Base-by-base conservation (phyloP, 2,888 invertebrate species). In the Germaria angustata region DNA sequence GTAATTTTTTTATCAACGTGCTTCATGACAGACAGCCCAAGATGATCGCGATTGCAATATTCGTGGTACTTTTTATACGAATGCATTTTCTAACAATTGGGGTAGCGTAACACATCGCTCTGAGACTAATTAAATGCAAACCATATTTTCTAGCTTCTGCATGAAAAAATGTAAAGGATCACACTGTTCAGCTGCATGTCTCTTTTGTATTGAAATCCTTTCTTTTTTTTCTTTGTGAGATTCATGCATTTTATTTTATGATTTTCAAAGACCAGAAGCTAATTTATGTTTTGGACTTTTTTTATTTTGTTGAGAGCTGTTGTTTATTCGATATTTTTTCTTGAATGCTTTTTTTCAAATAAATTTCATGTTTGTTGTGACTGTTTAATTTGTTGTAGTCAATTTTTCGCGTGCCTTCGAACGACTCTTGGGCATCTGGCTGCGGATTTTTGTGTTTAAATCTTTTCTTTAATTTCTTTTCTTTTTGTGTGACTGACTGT, bases 261-360 rank as follows among this genome's bases (percentile, higher is more conserved):
- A 87, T 87, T 88, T 87, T 86, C 88, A 87, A 89, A 89, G 88
- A 89, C 89, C 89, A 89, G 89, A 86, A 89, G 89, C 90, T 87
- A 89, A 89, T 89, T 89, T 89, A 87, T 88, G 88, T 86, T 86
- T 80, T 79, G 41, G 36, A 24, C 61, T 32, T 13, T 20, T n/a
- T 8, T 22, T 46, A 15, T 20, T 44, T 75, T 65, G 44, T 65
- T 63, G 32, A 86, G 85, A 85, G 86, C 36, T 85, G 84, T 84
- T 59, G 59, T 65, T 66, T 77, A 36, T 20, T 61, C 61, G 86
- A 86, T 86, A 85, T 20, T 59, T 17, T 41, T 24, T 71, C 61
- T 63, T 49, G 20, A 59, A 44, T 41, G 34, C 84, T 65, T 71
- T 76, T 57, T 61, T 61, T 81, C 65, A 61, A 61, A 69, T 81